These are phyloP conservation scores for Sicus ferrugineus DNA, from an alignment of 2,888 invertebrate genomes.

Conservation along the genomic window DNA sequence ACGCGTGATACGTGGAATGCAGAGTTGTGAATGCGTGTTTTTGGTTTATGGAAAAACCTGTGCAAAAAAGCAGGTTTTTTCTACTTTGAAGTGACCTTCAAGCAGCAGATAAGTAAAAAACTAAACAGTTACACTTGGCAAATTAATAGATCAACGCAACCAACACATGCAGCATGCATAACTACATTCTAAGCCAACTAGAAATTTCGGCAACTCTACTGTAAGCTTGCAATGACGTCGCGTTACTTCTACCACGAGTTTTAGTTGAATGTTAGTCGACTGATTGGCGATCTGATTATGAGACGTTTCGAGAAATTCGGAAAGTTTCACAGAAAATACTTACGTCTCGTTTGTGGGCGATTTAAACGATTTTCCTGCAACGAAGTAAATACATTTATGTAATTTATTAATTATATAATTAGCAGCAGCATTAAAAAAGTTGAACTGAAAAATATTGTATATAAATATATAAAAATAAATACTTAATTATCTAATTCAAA, in stretches of 20 bases:
- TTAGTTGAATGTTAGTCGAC: constrained; percentile 21
- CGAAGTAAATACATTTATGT: neutral
- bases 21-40: constrained; percentile 29
- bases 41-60: neutral
- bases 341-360: constrained; percentile 63
- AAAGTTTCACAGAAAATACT: constrained; percentile 46
- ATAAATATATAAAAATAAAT: neutral
- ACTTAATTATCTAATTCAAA: neutral
- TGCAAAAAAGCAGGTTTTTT: no score
- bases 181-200: neutral
- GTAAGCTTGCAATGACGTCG: neutral
- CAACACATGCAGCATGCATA: constrained; percentile 10
- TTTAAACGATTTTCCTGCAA: constrained; percentile 60
- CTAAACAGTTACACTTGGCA: neutral
- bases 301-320: neutral
- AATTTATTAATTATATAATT: neutral
- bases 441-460: neutral
- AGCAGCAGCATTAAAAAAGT: neutral
- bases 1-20: no score
- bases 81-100: no score
- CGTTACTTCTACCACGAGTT: neutral
- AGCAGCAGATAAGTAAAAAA: neutral
- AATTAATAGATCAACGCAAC: neutral
- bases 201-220: neutral
- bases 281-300: constrained; percentile 2